Conservation (phyloP, 1,140 invertebrate species). For the Whitmania pigra region DNA sequence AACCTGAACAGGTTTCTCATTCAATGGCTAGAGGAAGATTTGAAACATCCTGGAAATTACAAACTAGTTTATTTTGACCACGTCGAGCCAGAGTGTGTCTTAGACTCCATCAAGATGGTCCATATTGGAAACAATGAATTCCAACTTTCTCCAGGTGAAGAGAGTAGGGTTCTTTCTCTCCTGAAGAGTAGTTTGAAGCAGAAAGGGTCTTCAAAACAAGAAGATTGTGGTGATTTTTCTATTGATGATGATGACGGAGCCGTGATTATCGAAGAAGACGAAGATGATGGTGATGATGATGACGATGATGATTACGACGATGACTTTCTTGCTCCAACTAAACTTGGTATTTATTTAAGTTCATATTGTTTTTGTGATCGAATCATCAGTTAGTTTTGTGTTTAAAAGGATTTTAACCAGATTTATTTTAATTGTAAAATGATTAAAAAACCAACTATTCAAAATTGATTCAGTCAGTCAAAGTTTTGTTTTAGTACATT, state of each 20-base stretch:
- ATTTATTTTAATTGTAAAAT: background rate
- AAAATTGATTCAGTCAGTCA: no score
- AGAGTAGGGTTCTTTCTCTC: background rate
- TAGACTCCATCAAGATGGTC: background rate
- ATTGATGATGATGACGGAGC: background rate
- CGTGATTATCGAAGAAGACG: background rate
- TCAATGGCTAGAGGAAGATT: slow-evolving; percentile 10
- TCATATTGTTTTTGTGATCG: background rate
- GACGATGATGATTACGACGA: background rate
- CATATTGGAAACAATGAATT: background rate
- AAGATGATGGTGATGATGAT: background rate
- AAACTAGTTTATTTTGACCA: slow-evolving; percentile 6
- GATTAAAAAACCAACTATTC: background rate
- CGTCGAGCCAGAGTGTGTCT: background rate
- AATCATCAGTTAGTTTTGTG: background rate
- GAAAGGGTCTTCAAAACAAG: background rate
- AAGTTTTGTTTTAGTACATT: no score
- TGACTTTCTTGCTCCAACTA: background rate
- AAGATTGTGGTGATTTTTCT: background rate
- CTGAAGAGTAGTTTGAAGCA: background rate
- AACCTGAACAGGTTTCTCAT: background rate
- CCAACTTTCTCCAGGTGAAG: background rate
- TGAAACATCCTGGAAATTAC: background rate
- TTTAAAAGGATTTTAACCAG: background rate
- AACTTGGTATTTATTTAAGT: background rate